phyloP scores from a whole-genome alignment of 2,797 vertebrate genomes.

The Eulemur coronatus region DNA sequence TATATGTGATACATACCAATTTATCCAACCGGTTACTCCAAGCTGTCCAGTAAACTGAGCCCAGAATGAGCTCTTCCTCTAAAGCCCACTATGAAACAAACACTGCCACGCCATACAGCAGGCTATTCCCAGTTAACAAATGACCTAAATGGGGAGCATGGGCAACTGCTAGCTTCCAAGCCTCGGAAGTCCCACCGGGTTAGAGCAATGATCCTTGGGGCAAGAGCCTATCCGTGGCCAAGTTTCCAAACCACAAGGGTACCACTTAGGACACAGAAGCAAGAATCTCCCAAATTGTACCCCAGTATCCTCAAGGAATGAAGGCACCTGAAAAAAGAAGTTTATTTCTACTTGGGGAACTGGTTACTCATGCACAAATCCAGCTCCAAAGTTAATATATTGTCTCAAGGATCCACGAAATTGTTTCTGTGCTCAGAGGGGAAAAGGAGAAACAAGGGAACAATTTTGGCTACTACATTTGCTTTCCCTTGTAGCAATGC shows the following conservation, averaged over 20 bases:
- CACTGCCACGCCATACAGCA: too few species aligned
- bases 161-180: neutral
- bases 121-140: neutral
- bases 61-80: neutral
- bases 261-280: neutral
- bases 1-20: neutral
- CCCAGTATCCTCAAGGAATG: neutral
- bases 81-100: neutral
- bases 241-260: neutral
- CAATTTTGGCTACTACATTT: slow-evolving; percentile 10
- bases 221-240: neutral
- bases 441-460: slow-evolving; percentile 10
- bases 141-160: neutral
- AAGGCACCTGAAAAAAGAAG: neutral
- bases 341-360: neutral
- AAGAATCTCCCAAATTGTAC: neutral
- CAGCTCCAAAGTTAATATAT: neutral
- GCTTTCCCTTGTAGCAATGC: neutral
- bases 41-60: slow-evolving; percentile 18
- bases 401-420: slow-evolving; percentile 34
- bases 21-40: neutral
- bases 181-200: neutral
- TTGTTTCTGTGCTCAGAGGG: slow-evolving; percentile 17
- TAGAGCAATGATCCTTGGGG: neutral
- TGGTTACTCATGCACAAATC: neutral